Evolutionary conservation across 2,888 invertebrate species (phyloP).

Genomic region (Lasioglossum villosulum): DNA sequence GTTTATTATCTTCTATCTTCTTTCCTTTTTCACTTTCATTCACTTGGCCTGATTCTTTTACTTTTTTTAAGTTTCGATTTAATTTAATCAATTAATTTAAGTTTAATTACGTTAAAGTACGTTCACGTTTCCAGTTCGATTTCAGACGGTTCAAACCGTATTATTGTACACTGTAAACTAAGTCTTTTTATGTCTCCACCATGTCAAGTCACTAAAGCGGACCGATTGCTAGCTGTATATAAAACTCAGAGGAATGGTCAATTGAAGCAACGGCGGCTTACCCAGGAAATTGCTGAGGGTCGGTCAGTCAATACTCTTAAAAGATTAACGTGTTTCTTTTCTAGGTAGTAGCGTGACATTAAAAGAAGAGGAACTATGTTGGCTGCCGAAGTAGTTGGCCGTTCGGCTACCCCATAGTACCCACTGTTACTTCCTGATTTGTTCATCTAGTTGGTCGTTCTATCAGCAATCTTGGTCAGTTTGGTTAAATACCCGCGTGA

Average conservation of each 20-base stretch:
- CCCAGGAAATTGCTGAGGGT: slow-evolving; percentile 72
- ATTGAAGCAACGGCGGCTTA: slow-evolving; percentile 68
- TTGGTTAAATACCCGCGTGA: slow-evolving; percentile 21
- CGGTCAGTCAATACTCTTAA: slow-evolving; percentile 77
- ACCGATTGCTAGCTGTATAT: slow-evolving; percentile 51
- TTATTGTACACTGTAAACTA: slow-evolving; percentile 51
- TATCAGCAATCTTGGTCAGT: slow-evolving; percentile 42
- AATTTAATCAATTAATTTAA: too few relatives aligned
- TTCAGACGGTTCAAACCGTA: slow-evolving; percentile 53
- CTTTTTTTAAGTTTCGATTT: too few relatives aligned
- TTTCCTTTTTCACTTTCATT: too few relatives aligned
- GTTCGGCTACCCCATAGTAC: slow-evolving; percentile 16
- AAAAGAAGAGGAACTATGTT: slow-evolving; percentile 69
- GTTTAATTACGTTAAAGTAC: not conserved
- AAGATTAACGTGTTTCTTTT: slow-evolving; percentile 79
- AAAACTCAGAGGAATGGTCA: slow-evolving; percentile 69
- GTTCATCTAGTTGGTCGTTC: slow-evolving; percentile 35
- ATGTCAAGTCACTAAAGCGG: slow-evolving; percentile 8
- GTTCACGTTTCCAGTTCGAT: slow-evolving; percentile 35
- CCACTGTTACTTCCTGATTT: slow-evolving; percentile 50
- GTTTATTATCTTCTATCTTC: too few relatives aligned
- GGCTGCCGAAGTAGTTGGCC: slow-evolving; percentile 44
- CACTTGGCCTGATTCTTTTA: too few relatives aligned
- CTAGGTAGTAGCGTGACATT: slow-evolving; percentile 78
- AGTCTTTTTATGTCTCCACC: slow-evolving; percentile 17